Conservation (phyloP, 2,888 invertebrate genomes). For the Papilio protenor region DNA sequence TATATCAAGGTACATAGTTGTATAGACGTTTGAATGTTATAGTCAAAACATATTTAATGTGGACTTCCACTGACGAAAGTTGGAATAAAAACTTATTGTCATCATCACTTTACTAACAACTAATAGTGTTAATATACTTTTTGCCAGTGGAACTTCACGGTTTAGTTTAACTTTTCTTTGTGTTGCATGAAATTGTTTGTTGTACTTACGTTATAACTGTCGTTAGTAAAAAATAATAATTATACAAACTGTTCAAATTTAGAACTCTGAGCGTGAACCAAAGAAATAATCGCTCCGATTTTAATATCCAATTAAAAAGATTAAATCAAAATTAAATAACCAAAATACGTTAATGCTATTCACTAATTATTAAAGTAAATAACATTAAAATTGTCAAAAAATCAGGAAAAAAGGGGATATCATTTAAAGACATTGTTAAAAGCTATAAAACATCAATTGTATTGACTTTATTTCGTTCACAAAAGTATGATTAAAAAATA, state of each 20-base stretch:
- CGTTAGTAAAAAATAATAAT: not conserved
- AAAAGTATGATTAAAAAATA: not conserved
- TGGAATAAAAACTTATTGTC: not conserved
- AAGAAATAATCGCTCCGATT: not conserved
- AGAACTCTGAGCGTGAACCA: not conserved
- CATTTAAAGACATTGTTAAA: not conserved
- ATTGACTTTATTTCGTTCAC: not conserved
- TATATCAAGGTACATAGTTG: not conserved
- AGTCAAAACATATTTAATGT: not conserved
- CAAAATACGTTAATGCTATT: not conserved
- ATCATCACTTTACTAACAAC: not conserved
- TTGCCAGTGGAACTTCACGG: not conserved
- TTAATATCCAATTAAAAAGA: not conserved
- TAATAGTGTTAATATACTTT: not conserved
- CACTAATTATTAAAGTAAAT: no score
- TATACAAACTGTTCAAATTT: not conserved
- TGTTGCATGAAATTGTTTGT: not conserved
- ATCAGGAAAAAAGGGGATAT: not conserved
- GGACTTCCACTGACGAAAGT: not conserved
- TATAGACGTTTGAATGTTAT: conserved; percentile 9
- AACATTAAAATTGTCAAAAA: not conserved
- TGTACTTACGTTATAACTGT: not conserved
- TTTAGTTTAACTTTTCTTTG: not conserved
- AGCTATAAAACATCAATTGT: no score
- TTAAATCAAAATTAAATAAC: not conserved